These are phyloP conservation scores for Nomada fabriciana DNA, from an alignment of 2,888 invertebrate species.

Conservation along the genomic window DNA sequence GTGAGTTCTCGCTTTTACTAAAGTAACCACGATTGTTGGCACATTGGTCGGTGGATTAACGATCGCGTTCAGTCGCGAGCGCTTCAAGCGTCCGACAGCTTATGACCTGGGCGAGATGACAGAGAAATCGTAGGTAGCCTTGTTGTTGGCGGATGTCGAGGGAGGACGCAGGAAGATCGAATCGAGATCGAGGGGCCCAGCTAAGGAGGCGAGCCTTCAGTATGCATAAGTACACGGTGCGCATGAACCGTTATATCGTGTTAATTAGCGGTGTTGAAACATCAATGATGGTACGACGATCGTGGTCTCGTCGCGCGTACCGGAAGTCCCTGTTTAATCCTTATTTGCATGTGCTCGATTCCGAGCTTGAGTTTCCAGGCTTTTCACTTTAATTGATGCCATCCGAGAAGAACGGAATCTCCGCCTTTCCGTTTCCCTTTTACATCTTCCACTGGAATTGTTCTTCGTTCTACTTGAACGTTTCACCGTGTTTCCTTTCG, in stretches of 20 bases:
- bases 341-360: constrained; percentile 41
- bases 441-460: neutral
- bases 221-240: constrained; percentile 25
- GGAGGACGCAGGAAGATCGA: constrained; percentile 10
- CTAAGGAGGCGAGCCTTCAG: constrained; percentile 6
- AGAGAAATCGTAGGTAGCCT: neutral
- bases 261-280: constrained; percentile 43
- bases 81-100: neutral
- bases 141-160: neutral
- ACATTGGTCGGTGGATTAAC: no score
- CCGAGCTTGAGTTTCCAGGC: constrained; percentile 17
- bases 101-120: neutral
- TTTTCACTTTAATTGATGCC: constrained; percentile 46
- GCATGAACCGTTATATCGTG: constrained; percentile 57
- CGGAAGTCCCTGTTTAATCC: constrained; percentile 53
- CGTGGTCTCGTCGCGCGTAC: constrained; percentile 10
- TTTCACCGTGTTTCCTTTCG: neutral
- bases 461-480: neutral
- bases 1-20: no score
- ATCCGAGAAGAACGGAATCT: constrained; percentile 8
- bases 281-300: constrained; percentile 22
- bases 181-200: constrained; percentile 17
- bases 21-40: no score
- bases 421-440: constrained; percentile 5
- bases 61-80: no score